Percentiles rank a stretch among this genome's conserved stretches.
Evolutionary conservation across 1,140 invertebrate genomes (phyloP).

Genomic region (Meloidogyne floridensis): DNA sequence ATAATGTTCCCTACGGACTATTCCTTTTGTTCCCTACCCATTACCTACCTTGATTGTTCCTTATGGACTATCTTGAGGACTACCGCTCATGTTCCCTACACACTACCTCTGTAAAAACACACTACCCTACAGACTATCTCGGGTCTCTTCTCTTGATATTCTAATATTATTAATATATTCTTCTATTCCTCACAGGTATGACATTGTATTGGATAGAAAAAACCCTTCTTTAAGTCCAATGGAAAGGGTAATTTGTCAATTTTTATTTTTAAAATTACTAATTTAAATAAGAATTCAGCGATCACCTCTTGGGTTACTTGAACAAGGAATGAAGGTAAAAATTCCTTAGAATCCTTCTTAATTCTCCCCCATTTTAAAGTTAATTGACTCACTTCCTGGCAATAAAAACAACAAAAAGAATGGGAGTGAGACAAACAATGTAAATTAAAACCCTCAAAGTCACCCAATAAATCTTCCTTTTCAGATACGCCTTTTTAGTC

Average conservation of each 20-base stretch:
- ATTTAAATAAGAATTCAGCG: slow-evolving; percentile 11
- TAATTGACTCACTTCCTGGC: slow-evolving; percentile 13
- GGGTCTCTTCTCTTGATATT: background rate
- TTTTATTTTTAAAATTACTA: background rate
- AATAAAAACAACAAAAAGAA: background rate
- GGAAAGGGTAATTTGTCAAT: slow-evolving; percentile 11
- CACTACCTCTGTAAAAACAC: too few relatives aligned
- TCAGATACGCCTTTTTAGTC: slow-evolving; percentile 23
- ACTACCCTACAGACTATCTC: too few relatives aligned
- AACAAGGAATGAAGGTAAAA: slow-evolving; percentile 7
- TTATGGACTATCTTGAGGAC: too few relatives aligned
- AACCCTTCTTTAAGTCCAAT: slow-evolving; percentile 22
- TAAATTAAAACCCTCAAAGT: background rate
- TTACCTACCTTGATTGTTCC: too few relatives aligned
- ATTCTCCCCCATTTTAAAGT: background rate
- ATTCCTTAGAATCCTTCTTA: too few relatives aligned
- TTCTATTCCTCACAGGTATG: background rate
- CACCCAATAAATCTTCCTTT: background rate
- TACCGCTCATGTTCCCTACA: too few relatives aligned
- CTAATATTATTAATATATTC: too few relatives aligned
- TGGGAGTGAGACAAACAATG: background rate
- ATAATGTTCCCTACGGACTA: too few relatives aligned
- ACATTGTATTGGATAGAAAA: slow-evolving; percentile 25
- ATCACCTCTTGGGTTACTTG: slow-evolving; percentile 14
- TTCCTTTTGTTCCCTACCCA: too few relatives aligned